Percentiles rank a stretch among this genome's conserved stretches.
These are phyloP conservation scores for Rotaria socialis DNA, from an alignment of 2,888 invertebrate species.

Conservation along the genomic window DNA sequence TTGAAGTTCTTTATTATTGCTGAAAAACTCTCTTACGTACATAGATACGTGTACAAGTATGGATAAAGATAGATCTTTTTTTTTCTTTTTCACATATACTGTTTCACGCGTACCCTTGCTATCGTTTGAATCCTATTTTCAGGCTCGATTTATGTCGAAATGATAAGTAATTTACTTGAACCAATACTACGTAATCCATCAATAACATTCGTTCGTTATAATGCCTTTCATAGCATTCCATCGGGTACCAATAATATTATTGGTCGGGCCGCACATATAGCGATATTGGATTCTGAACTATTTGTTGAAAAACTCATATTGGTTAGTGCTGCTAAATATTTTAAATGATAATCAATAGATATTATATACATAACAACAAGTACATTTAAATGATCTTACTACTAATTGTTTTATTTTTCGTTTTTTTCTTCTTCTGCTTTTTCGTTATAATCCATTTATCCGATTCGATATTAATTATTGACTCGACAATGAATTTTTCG, in stretches of 20 bases:
- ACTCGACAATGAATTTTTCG: neutral
- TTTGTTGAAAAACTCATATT: constrained; percentile 95
- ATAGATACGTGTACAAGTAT: no score
- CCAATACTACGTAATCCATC: constrained; percentile 73
- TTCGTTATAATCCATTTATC: neutral
- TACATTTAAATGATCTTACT: no score
- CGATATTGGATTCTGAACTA: constrained; percentile 90
- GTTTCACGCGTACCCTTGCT: neutral
- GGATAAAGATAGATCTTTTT: neutral
- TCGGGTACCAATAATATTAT: constrained; percentile 82
- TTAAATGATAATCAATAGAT: constrained; percentile 22
- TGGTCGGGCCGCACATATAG: constrained; percentile 92
- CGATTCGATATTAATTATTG: neutral
- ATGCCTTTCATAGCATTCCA: constrained; percentile 87
- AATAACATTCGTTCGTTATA: constrained; percentile 77
- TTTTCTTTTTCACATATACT: neutral
- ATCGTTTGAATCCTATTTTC: neutral
- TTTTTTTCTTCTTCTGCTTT: neutral
- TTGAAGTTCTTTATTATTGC: no score
- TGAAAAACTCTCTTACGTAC: no score
- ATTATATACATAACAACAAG: no score
- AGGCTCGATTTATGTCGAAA: constrained; percentile 67
- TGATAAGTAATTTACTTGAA: constrained; percentile 87
- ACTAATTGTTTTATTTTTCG: no score
- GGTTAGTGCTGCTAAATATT: constrained; percentile 67